Base-by-base conservation (phyloP, 2,888 invertebrate species). In the Orthosia gracilis region DNA sequence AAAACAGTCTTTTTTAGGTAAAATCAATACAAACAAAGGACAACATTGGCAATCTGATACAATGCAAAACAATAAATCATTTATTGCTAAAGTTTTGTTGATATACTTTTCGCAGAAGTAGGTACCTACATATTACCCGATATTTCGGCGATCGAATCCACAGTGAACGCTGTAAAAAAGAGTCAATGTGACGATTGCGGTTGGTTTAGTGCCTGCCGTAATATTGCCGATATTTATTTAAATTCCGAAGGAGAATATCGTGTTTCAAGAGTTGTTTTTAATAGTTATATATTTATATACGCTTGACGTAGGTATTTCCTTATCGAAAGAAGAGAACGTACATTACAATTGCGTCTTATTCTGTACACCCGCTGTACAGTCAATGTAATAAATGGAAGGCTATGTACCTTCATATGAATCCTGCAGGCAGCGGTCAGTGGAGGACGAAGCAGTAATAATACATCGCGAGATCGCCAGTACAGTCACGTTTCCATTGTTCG, bases 401-500 rank as follows among this genome's bases (percentile, higher is more conserved):
- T 83, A 80, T 73, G 69, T 76, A 69, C 58, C n/a, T 66, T 62
- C 54, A 59, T 77, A 72, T 70, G 69, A 63, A 77, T 80, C 77
- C 80, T 71, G 73, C 69, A 45, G 73, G 73, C 68, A 88, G 86
- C 86, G 85, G 86, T 83, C 86, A 85, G 82, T 82, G 79, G 84
- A 87, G 88, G 88, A 89, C 83, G 84, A 78, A 78, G 78, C 85
- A 84, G 86, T 91, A 91, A 92, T 91, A 91, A 92, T 90, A 90
- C 86, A 87, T 88, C 87, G 73, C 83, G 85, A 90, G 91, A 94
- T 95, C 92, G 90, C 92, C 89, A 96, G 92, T 94, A 86, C 93
- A 92, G 94, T 96, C 96, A 96, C 96, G 96, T 96, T 94, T 89
- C 94, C 96, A 96, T 96, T 96, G 96, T 96, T 94, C 92, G 91